phyloP scores from a whole-genome alignment of 2,888 invertebrate genomes.

The Microplitis manilae region DNA sequence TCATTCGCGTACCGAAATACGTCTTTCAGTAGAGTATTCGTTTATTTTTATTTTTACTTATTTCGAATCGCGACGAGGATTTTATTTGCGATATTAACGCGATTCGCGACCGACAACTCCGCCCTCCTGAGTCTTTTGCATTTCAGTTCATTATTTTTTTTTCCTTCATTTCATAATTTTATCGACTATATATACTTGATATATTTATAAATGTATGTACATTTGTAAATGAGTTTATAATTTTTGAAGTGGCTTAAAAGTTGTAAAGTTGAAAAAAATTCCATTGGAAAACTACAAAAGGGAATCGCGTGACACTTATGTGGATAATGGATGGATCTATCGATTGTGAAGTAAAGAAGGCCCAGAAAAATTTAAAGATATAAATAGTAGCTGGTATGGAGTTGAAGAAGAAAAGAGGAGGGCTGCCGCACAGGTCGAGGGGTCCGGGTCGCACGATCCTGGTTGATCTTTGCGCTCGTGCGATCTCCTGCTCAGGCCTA shows the following conservation, averaged over 20 bases:
- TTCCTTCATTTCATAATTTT: conserved; percentile 25
- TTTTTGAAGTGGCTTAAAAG: no score
- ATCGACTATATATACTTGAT: conserved; percentile 9
- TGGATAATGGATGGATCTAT: no score
- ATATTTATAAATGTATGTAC: no score
- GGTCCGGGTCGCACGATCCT: conserved; percentile 71
- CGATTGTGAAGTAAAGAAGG: neutral
- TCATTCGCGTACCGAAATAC: neutral
- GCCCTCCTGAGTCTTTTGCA: conserved; percentile 40
- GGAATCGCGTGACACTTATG: no score
- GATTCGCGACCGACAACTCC: conserved; percentile 53
- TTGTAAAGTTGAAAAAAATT: no score
- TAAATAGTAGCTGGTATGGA: neutral
- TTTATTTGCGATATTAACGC: conserved; percentile 66
- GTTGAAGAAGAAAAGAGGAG: conserved; percentile 39
- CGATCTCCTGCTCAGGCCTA: conserved; percentile 56
- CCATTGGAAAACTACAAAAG: no score
- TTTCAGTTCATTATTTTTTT: neutral
- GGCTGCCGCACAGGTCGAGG: conserved; percentile 65
- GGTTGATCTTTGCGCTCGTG: conserved; percentile 71
- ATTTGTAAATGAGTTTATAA: no score
- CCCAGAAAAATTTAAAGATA: neutral
- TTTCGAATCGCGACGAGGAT: conserved; percentile 58
- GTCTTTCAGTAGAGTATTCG: conserved; percentile 20
- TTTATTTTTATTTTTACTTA: conserved; percentile 34